phyloP scores from a whole-genome alignment of 37 sponge, comb jelly and placozoan species.

The Aphrocallistes beatrix region DNA sequence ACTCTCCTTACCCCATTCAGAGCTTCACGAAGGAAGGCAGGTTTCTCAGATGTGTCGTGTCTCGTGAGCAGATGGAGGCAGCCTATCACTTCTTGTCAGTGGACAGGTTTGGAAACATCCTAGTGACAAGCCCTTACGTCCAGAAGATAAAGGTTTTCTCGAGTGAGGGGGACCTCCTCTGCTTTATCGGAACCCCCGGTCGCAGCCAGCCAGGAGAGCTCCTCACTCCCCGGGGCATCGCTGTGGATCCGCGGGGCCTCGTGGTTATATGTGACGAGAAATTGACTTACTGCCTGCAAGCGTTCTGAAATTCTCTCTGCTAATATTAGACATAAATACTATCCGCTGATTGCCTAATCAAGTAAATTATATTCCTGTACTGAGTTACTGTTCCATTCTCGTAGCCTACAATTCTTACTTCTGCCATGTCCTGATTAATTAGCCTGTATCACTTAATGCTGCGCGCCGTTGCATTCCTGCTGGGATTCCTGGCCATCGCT shows the following conservation, averaged over 20 bases:
- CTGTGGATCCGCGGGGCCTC: neutral
- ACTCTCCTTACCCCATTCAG: neutral
- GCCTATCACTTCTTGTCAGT: neutral
- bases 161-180: neutral
- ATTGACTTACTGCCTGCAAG: neutral
- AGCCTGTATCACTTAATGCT: neutral
- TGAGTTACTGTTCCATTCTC: no score
- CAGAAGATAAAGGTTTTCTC: slow-evolving; percentile 15
- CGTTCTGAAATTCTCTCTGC: neutral
- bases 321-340: neutral
- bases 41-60: neutral
- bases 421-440: neutral
- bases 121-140: neutral
- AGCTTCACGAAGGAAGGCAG: slow-evolving; percentile 12
- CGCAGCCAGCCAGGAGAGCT: neutral
- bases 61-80: slow-evolving; percentile 8
- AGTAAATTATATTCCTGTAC: neutral
- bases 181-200: neutral
- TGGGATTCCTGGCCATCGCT: neutral
- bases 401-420: neutral
- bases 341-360: neutral
- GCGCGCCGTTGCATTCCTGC: neutral
- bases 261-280: slow-evolving; percentile 12
- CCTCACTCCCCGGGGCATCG: neutral
- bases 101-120: neutral